phyloP scores from a whole-genome alignment of 2,113 vertebrate species.

The Notothenia coriiceps region DNA sequence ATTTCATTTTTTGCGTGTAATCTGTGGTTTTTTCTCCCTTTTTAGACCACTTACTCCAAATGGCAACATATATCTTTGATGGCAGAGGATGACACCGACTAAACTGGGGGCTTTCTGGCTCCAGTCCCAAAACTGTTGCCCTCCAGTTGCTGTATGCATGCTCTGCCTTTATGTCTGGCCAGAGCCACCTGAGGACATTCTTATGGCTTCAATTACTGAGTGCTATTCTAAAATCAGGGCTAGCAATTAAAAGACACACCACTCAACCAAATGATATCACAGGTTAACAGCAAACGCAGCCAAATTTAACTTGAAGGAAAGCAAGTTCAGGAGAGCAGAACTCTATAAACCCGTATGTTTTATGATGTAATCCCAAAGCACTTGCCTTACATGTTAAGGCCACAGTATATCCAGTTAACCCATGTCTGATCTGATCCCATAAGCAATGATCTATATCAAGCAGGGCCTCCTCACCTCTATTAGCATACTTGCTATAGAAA shows the following conservation, averaged over 20 bases:
- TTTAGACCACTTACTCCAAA: neutral
- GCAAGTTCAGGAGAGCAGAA: conserved; percentile 45
- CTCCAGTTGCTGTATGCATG: conserved; percentile 21
- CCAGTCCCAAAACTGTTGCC: conserved; percentile 22
- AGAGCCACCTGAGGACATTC: conserved; percentile 59
- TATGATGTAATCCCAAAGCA: conserved; percentile 55
- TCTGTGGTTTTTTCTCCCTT: neutral
- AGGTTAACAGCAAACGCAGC: conserved; percentile 66
- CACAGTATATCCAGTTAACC: conserved; percentile 64
- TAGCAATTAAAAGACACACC: conserved; percentile 71
- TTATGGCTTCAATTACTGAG: conserved; percentile 72
- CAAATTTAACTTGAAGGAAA: conserved; percentile 63
- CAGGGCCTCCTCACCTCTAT: conserved; percentile 55
- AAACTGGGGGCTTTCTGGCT: conserved; percentile 1
- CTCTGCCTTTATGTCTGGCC: conserved; percentile 48
- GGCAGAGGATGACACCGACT: conserved; percentile 6
- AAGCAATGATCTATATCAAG: conserved; percentile 71
- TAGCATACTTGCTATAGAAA: conserved; percentile 62
- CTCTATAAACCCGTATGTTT: conserved; percentile 16
- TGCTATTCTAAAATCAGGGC: conserved; percentile 75
- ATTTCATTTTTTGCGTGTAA: neutral
- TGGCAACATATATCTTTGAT: neutral
- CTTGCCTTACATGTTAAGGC: conserved; percentile 46
- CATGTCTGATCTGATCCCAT: conserved; percentile 53
- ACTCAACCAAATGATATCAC: conserved; percentile 75